Percentiles rank a stretch among this genome's conserved stretches.
Conservation (phyloP, 2,797 vertebrate genomes). For the Rhynchonycteris naso region DNA sequence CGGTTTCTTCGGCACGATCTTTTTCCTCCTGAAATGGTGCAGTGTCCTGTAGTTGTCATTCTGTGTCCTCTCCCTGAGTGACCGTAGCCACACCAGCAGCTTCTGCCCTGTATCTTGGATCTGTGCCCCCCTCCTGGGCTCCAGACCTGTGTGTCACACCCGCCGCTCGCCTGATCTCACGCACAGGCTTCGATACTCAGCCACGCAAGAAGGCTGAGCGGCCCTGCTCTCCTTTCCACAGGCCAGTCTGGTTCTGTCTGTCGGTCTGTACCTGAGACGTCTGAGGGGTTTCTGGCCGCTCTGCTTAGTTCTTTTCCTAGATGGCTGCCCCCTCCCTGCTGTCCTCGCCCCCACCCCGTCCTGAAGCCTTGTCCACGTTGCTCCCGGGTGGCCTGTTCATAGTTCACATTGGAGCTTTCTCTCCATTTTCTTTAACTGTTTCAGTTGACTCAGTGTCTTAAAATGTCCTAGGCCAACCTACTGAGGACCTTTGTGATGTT, state of each 20-base stretch:
- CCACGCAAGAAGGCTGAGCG: neutral
- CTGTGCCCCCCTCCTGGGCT: fast-evolving
- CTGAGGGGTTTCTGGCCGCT: neutral
- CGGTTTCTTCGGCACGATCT: neutral
- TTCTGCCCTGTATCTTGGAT: fast-evolving
- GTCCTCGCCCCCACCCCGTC: too few species aligned
- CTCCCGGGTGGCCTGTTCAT: neutral
- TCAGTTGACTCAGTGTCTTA: neutral
- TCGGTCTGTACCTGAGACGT: neutral
- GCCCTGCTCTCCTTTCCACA: neutral
- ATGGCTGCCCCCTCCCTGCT: neutral
- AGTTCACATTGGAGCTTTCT: neutral
- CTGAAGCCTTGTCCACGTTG: neutral
- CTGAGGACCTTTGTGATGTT: neutral
- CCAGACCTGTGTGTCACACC: fast-evolving
- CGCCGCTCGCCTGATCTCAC: neutral
- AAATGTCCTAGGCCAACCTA: neutral
- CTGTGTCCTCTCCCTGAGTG: neutral
- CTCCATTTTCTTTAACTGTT: neutral
- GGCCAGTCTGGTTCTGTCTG: neutral
- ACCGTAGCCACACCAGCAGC: neutral
- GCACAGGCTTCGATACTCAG: fast-evolving
- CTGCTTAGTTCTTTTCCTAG: neutral
- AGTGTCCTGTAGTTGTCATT: fast-evolving
- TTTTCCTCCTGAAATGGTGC: too few species aligned